These are phyloP conservation scores for Doris montereyensis DNA, from an alignment of 2,888 invertebrate genomes.

Conservation along the genomic window DNA sequence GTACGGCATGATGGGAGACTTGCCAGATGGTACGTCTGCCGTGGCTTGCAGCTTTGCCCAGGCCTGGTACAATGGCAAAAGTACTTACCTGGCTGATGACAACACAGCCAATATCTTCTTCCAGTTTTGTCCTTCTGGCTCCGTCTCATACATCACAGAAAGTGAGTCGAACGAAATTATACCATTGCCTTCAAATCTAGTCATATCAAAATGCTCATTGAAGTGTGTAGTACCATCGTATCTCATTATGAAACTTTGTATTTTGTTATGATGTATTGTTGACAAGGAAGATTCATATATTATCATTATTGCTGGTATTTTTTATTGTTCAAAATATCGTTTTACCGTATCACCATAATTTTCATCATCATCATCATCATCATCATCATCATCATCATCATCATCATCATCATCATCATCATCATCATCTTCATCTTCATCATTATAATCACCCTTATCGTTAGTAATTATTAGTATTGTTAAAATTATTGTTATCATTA, in stretches of 20 bases:
- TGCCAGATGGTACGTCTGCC: neutral
- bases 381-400: neutral
- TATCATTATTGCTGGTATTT: no score
- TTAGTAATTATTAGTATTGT: neutral
- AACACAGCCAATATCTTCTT: neutral
- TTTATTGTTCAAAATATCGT: no score
- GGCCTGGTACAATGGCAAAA: neutral
- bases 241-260: no score
- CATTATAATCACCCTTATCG: neutral
- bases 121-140: neutral
- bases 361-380: neutral
- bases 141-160: neutral
- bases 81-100: neutral
- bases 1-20: neutral
- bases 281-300: no score
- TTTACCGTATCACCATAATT: neutral
- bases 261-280: no score
- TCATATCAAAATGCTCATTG: no score
- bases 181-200: no score
- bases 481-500: neutral
- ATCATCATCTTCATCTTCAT: neutral
- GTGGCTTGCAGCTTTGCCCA: neutral
- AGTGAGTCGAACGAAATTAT: no score
- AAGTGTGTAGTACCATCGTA: no score
- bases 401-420: neutral